A percentile compares a stretch with the other conserved stretches of the same genome.
phyloP scores from a whole-genome alignment of 37 sponge, comb jelly and placozoan species.

The Beroe ovata region DNA sequence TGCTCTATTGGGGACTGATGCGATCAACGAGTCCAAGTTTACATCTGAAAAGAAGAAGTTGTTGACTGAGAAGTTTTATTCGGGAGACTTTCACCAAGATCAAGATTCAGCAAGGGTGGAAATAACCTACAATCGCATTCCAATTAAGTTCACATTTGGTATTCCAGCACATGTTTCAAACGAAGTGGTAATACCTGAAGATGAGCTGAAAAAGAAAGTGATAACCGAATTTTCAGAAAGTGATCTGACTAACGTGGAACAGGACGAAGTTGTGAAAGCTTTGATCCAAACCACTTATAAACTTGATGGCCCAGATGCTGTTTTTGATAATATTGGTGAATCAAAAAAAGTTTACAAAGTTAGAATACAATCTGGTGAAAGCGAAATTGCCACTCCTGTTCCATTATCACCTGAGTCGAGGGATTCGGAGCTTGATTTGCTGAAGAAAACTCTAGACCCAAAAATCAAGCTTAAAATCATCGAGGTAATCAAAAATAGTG shows the following conservation, averaged over 20 bases:
- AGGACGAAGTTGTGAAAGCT: slow-evolving; percentile 5
- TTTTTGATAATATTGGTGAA: slow-evolving; percentile 32
- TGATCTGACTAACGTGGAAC: slow-evolving; percentile 24
- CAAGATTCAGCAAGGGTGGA: slow-evolving; percentile 10
- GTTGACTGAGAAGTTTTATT: slow-evolving; percentile 43
- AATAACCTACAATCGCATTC: slow-evolving; percentile 14
- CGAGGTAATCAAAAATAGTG: not conserved
- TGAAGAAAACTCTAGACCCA: not conserved
- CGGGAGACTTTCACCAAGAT: not conserved
- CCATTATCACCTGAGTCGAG: too few species aligned
- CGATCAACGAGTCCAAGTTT: slow-evolving; percentile 40
- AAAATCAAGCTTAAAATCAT: not conserved
- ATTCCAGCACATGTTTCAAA: not conserved
- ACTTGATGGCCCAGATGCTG: slow-evolving; percentile 2
- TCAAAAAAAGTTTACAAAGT: not conserved
- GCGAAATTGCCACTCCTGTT: too few species aligned
- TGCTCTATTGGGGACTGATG: slow-evolving; percentile 27
- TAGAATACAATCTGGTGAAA: not conserved
- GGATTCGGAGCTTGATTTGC: not conserved
- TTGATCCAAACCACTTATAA: not conserved
- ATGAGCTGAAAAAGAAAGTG: slow-evolving; percentile 25
- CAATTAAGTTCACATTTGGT: slow-evolving; percentile 24
- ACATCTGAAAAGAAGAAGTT: slow-evolving; percentile 50
- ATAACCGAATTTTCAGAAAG: not conserved
- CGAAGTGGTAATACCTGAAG: slow-evolving; percentile 2